These are phyloP conservation scores for Prorops nasuta DNA, from an alignment of 1,140 invertebrate genomes.

Conservation along the genomic window DNA sequence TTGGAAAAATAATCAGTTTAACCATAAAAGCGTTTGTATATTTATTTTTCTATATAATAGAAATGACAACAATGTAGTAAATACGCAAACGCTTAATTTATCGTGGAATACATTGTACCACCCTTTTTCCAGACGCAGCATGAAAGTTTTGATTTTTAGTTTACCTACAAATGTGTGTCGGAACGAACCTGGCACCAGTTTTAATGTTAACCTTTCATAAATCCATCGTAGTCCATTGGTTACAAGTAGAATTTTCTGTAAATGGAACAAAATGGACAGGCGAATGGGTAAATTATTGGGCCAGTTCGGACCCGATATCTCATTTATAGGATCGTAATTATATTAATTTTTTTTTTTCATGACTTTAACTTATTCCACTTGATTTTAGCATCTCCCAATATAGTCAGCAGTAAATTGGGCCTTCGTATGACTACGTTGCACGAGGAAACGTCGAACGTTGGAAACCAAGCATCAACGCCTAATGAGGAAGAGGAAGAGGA, in stretches of 20 bases:
- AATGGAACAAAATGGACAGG: too few species aligned
- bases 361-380: too few species aligned
- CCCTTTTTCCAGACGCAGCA: constrained; percentile 31
- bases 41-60: too few species aligned
- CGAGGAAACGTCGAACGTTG: constrained; percentile 66
- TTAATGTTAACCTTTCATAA: constrained; percentile 11
- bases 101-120: constrained; percentile 25
- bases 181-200: constrained; percentile 36
- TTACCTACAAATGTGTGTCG: constrained; percentile 22
- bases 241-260: too few species aligned
- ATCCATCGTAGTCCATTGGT: too few species aligned
- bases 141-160: constrained; percentile 22
- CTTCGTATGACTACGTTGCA: constrained; percentile 89
- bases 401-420: constrained; percentile 75
- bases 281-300: too few species aligned
- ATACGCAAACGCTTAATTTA: too few species aligned
- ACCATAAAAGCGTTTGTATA: too few species aligned
- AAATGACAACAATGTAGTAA: too few species aligned
- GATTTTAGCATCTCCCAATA: constrained; percentile 75
- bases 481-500: constrained; percentile 57
- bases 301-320: constrained; percentile 32
- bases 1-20: too few species aligned
- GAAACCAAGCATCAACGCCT: constrained; percentile 43
- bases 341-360: too few species aligned
- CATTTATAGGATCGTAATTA: too few species aligned